These are phyloP conservation scores for Macrochelys suwanniensis DNA, from an alignment of 2,797 vertebrate genomes.

Conservation along the genomic window DNA sequence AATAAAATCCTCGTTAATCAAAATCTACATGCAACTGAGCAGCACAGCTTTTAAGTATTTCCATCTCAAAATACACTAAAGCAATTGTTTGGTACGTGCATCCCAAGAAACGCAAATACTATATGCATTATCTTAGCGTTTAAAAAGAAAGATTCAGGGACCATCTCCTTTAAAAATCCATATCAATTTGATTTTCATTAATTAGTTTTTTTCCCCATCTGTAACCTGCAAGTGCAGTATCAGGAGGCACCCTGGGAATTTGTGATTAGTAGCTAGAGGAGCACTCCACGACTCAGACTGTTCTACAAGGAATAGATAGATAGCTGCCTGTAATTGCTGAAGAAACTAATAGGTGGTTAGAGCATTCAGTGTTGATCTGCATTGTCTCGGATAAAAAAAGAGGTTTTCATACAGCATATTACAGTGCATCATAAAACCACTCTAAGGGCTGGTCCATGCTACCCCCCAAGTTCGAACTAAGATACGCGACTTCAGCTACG, in stretches of 20 bases:
- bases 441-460: neutral
- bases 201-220: neutral
- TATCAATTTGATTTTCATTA: neutral
- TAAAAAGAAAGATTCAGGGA: neutral
- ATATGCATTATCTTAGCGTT: neutral
- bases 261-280: neutral
- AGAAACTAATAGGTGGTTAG: conserved; percentile 20
- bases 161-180: neutral
- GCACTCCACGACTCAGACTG: neutral
- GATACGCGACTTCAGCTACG: no score
- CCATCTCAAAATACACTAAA: conserved; percentile 33
- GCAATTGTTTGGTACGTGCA: neutral
- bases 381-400: conserved; percentile 27
- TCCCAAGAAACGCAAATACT: neutral
- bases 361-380: neutral
- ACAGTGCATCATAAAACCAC: neutral
- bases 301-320: conserved; percentile 22
- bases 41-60: conserved; percentile 28
- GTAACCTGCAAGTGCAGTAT: conserved; percentile 15
- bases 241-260: neutral
- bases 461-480: no score
- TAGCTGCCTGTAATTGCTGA: conserved; percentile 29
- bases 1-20: conserved; percentile 18
- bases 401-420: neutral
- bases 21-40: conserved; percentile 29